Base-by-base conservation (phyloP, 1,140 invertebrate species). In the Papilio xuthus region DNA sequence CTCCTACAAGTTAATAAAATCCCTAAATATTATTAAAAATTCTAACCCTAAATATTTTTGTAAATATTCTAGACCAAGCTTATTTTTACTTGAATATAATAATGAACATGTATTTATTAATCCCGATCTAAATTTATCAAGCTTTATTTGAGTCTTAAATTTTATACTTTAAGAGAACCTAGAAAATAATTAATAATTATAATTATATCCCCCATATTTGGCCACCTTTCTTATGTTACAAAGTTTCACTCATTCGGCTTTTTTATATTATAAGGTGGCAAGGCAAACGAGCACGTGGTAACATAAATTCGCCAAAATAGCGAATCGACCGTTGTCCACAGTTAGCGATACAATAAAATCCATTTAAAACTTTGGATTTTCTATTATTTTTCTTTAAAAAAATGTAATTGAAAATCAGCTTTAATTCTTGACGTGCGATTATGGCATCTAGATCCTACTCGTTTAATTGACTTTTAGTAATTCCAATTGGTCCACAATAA, bases 391-490 rank as follows among this genome's bases (percentile, higher is more conserved):
- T 1, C 2, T n/a, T 4, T 1, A 0, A 20, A 53, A 53, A 53
- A n/a, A n/a, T 47, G 15, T 47, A 47, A 47, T 15, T 18, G 44
- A 53, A 15, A 20, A 18, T 3, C 18, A 4, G 4, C 18, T 60
- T 12, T 18, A 50, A 4, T 60, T 20, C 10, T 63, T 63, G 60
- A 28, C 26, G 4, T 23, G n/a, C 8, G n/a, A 15, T 12, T 28
- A 15, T 28, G 60, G 12, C 23, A 63, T 63, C 10, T 63, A 3
- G 12, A 63, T 63, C 28, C 23, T 28, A 63, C 10, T 63, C 12
- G 12, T 70, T 70, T 70, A 70, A 70, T 70, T 70, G 69, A 70
- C 69, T n/a, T 7, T 70, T 8, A 70, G 32, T 70, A 41, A n/a
- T 70, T 41, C 15, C 15, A n/a, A 41, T 70, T 70, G 69, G 69